These are phyloP conservation scores for Condylura cristata DNA, from an alignment of 2,113 vertebrate genomes.

Conservation along the genomic window DNA sequence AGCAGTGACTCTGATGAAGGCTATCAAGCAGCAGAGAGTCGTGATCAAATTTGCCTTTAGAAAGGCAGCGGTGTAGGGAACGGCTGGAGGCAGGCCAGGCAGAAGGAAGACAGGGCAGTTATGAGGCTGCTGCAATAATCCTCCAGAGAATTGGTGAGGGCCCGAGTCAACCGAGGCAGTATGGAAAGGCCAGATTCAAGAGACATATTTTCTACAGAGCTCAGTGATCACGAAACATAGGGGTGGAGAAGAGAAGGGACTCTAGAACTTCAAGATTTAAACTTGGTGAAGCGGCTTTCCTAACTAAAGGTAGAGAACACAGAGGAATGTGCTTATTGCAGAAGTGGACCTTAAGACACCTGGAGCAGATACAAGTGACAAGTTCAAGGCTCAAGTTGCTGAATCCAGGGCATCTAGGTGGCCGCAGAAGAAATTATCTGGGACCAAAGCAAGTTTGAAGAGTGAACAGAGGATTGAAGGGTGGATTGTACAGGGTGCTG, in stretches of 20 bases:
- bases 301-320: neutral
- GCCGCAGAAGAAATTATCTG: neutral
- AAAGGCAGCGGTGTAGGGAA: conserved; percentile 34
- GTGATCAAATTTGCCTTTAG: conserved; percentile 42
- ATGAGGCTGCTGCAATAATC: neutral
- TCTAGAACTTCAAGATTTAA: neutral
- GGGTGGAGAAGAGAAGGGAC: neutral
- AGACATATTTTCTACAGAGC: neutral
- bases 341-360: neutral
- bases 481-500: neutral
- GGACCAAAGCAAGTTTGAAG: neutral
- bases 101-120: conserved; percentile 1
- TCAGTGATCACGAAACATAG: neutral
- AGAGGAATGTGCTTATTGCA: neutral
- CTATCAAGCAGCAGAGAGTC: conserved; percentile 18
- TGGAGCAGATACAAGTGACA: neutral
- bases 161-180: neutral
- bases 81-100: conserved; percentile 15
- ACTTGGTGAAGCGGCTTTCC: neutral
- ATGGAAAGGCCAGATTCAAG: neutral
- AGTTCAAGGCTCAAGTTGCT: neutral
- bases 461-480: neutral
- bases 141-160: neutral
- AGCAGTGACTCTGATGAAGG: neutral
- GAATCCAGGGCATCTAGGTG: neutral